Base-by-base conservation (phyloP, 2,888 invertebrate genomes). In the Macroteleia sp. region DNA sequence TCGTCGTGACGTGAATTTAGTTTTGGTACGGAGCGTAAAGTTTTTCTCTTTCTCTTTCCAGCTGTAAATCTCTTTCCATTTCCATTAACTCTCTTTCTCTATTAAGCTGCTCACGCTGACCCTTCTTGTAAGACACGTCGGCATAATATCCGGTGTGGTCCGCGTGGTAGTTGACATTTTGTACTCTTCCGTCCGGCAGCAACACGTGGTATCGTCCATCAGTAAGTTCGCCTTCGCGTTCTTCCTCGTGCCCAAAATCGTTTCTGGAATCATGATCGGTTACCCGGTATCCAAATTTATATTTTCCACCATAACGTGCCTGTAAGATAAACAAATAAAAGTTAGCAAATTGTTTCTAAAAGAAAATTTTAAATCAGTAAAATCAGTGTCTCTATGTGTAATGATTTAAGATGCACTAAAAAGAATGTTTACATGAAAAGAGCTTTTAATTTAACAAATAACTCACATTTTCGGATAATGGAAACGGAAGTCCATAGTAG, bases 111-210 rank as follows among this genome's bases (percentile, higher is more conserved):
- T 52, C 39, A 20, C 20, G 52, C 8, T 57, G 57, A n/a, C 59
- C 66, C n/a, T 62, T 54, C 20, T 50, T 52, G 71, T 96, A 96
- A 12, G 95, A 94, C 41, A 96, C 95, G 86, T 95, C 94, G 3
- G 96, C 96, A 87, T 96, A 96, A 90, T 94, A 96, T 5, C 96
- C 96, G 50, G 93, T 93, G 46, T 95, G 94, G 64, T 96, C 96
- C 0, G 96, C 96, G 82, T 94, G 94, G 91, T 97, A 97, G 77
- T 94, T 93, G 50, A 96, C 96, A 82, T 94, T 94, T 92, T 96
- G 96, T 86, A 95, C 92, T 79, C 96, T 93, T 25, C 96, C 96
- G 91, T 96, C 96, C 1, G 96, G 96, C 39, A 96, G 91, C 8
- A 95, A 92, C 2, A 96, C 96, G 85, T 96, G 95, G 92, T 96